Conservation (phyloP, 2,888 invertebrate species). For the Acanthoscelides obtectus region DNA sequence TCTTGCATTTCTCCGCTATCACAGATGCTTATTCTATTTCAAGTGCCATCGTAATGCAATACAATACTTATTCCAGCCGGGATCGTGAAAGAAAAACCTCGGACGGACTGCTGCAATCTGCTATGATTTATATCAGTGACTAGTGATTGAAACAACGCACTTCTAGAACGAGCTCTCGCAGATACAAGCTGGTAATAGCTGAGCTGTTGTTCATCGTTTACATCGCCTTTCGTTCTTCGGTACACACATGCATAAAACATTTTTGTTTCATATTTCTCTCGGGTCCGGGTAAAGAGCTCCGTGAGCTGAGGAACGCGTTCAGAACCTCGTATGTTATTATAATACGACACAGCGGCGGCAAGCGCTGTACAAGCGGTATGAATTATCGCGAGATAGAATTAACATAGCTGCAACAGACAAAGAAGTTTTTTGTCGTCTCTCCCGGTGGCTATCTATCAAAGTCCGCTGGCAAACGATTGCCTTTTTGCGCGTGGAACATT, state of each 20-base stretch:
- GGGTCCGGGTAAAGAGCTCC: slow-evolving; percentile 8
- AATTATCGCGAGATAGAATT: slow-evolving; percentile 40
- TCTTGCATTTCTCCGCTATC: too few species aligned
- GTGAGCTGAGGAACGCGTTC: slow-evolving; percentile 12
- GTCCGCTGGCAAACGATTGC: slow-evolving; percentile 20
- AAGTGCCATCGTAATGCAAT: too few species aligned
- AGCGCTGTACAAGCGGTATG: slow-evolving; percentile 37
- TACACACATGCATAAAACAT: slow-evolving; percentile 18
- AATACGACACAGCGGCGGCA: slow-evolving; percentile 31
- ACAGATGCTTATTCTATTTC: too few species aligned
- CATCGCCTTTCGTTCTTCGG: neutral
- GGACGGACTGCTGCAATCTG: neutral
- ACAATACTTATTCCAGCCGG: neutral
- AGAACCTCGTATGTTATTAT: slow-evolving; percentile 34
- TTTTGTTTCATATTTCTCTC: slow-evolving; percentile 20
- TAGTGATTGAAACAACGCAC: neutral
- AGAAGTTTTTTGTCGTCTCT: slow-evolving; percentile 39
- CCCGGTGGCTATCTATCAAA: slow-evolving; percentile 43
- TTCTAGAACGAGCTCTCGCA: neutral
- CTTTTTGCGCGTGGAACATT: slow-evolving; percentile 18
- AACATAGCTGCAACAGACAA: slow-evolving; percentile 40
- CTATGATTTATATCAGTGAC: neutral
- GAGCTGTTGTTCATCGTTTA: neutral
- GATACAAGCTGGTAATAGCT: neutral
- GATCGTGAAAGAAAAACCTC: neutral